Evolutionary conservation across 2,797 vertebrate genomes (phyloP).

Genomic region (Tiaroga cobitis): DNA sequence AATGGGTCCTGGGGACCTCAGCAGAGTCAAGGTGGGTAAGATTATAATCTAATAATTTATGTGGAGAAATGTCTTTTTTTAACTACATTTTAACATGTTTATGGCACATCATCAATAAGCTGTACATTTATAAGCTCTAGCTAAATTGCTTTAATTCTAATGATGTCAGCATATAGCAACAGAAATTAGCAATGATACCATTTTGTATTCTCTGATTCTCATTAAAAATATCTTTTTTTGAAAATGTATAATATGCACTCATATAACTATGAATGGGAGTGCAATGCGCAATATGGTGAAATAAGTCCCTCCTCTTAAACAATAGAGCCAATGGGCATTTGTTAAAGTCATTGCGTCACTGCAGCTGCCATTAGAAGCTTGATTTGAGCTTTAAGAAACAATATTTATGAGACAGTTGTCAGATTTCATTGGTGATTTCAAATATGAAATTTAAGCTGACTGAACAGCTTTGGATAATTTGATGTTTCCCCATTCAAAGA

Average conservation of each 20-base stretch:
- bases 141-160: neutral
- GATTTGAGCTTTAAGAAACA: no score
- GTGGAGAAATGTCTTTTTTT: neutral
- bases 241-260: no score
- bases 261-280: no score
- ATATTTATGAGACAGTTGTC: no score
- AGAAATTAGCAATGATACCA: neutral
- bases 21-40: neutral
- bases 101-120: neutral
- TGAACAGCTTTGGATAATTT: no score
- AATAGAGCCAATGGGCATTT: neutral
- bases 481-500: no score
- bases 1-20: neutral
- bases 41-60: conserved; percentile 5
- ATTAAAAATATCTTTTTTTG: neutral
- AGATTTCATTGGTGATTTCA: no score
- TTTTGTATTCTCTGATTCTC: neutral
- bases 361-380: neutral
- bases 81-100: neutral
- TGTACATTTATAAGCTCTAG: neutral
- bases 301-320: no score
- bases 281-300: no score
- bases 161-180: neutral
- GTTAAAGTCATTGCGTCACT: neutral
- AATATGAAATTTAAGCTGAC: no score